phyloP scores from a whole-genome alignment of 2,797 vertebrate species.

The Cyclura pinguis region DNA sequence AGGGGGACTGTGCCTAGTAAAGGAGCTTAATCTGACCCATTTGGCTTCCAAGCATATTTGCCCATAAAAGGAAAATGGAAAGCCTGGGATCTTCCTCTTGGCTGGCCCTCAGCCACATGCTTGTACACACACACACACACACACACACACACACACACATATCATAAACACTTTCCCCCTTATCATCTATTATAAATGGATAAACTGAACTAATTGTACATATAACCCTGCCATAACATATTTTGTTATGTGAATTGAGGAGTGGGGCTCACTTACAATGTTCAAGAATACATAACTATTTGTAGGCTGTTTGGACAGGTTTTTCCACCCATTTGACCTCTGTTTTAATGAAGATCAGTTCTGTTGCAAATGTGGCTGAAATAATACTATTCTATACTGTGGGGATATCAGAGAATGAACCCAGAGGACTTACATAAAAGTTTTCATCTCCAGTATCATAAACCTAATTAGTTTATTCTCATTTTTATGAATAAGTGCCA shows the following conservation, averaged over 20 bases:
- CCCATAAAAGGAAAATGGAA: conserved; percentile 19
- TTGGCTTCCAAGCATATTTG: conserved; percentile 24
- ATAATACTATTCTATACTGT: not conserved
- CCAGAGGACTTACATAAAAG: not conserved
- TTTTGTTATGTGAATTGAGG: not conserved
- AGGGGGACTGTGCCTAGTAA: conserved; percentile 7
- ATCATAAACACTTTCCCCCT: not conserved
- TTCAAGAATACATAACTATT: not conserved
- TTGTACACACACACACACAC: not conserved
- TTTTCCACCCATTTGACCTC: not conserved
- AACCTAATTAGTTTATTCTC: not conserved
- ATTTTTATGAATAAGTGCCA: not conserved
- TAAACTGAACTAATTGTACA: not conserved
- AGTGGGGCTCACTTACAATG: not conserved
- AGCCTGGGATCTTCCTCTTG: not conserved
- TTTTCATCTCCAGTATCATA: not conserved
- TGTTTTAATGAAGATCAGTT: not conserved
- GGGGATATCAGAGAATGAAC: not conserved
- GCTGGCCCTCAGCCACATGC: not conserved
- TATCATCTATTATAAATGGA: not conserved
- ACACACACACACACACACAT: no score
- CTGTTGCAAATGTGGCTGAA: not conserved
- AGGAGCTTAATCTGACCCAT: conserved; percentile 15
- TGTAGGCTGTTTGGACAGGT: not conserved
- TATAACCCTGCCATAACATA: no score